These are phyloP conservation scores for Oophaga pumilio DNA, from an alignment of 2,113 vertebrate genomes.

Conservation along the genomic window DNA sequence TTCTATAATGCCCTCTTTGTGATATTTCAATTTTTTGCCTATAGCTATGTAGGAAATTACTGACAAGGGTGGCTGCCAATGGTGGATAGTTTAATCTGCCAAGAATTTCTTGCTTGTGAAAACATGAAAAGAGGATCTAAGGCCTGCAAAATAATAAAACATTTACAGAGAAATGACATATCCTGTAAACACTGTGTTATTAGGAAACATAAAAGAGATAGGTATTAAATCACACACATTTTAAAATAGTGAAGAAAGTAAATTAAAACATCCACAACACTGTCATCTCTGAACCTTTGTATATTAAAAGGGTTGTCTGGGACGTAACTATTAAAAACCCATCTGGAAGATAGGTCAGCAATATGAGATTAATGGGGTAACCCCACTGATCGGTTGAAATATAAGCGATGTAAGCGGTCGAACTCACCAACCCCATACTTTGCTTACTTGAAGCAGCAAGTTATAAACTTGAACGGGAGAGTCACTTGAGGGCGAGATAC, in stretches of 20 bases:
- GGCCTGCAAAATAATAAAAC: conserved; percentile 13
- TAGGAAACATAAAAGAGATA: background rate
- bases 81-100: conserved; percentile 6
- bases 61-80: conserved; percentile 7
- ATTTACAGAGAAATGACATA: conserved; percentile 21
- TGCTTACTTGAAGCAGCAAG: too few relatives aligned
- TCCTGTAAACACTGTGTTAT: conserved; percentile 7
- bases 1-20: background rate
- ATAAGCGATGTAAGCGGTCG: too few relatives aligned
- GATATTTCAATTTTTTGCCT: background rate
- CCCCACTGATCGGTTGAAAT: too few relatives aligned
- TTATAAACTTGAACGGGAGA: too few relatives aligned
- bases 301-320: background rate
- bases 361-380: too few relatives aligned
- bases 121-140: conserved; percentile 31
- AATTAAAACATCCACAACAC: background rate
- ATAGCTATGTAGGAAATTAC: background rate
- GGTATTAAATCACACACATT: background rate
- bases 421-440: too few relatives aligned
- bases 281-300: background rate
- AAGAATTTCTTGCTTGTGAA: conserved; percentile 31
- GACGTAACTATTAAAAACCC: too few relatives aligned
- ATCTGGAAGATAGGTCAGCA: too few relatives aligned
- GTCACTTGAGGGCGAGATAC: too few relatives aligned
- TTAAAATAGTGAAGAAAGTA: background rate